A percentile compares a stretch with the other conserved stretches of the same genome.
These are phyloP conservation scores for Thereva nobilitata DNA, from an alignment of 2,888 invertebrate genomes.

Conservation along the genomic window DNA sequence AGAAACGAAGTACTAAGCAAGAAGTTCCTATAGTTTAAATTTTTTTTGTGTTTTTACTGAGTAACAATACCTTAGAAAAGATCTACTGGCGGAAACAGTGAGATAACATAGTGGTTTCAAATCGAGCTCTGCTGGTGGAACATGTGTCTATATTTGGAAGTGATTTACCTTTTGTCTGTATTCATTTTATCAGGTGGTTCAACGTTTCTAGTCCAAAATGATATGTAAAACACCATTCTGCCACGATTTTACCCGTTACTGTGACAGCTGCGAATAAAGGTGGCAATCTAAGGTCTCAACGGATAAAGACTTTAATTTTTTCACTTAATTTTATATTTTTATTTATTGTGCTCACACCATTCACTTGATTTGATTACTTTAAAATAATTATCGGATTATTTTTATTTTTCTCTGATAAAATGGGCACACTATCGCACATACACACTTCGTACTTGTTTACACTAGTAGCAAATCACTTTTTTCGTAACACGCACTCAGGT, in stretches of 20 bases:
- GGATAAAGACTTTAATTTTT: background rate
- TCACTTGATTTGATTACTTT: no score
- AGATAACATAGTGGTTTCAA: background rate
- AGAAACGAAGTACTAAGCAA: no score
- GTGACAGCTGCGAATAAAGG: conserved; percentile 9
- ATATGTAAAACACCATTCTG: conserved; percentile 55
- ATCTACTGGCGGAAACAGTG: background rate
- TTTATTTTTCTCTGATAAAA: no score
- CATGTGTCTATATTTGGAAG: conserved; percentile 23
- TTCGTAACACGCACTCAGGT: no score
- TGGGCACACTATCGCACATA: no score
- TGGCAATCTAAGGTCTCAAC: conserved; percentile 1
- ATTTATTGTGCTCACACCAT: no score
- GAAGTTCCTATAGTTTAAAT: no score
- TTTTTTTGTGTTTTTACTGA: no score
- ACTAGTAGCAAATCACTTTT: no score
- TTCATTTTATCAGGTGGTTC: conserved; percentile 55
- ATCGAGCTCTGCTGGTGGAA: background rate
- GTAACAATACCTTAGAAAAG: no score
- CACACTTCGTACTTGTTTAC: no score
- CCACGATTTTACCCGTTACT: conserved; percentile 27
- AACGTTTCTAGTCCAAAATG: conserved; percentile 51
- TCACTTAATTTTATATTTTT: conserved; percentile 6
- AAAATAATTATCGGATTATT: no score
- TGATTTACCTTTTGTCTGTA: conserved; percentile 43